A percentile compares a stretch with the other conserved stretches of the same genome.
Conservation (phyloP, 1,140 invertebrate genomes). For the Trichonephila inaurata region DNA sequence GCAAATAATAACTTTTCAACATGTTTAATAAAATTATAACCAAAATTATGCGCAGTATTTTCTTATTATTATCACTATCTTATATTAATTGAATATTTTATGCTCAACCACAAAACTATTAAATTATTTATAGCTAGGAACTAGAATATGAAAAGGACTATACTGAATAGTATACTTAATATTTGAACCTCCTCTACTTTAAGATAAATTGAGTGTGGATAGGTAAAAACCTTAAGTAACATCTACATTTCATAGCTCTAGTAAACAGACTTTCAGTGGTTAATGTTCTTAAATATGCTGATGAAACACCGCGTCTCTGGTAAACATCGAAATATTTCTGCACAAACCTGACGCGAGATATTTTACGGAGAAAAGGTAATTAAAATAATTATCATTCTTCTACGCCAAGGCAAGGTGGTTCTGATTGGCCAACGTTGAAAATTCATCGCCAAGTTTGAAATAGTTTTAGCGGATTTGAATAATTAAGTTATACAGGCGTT, state of each 20-base stretch:
- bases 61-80: no score
- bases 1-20: no score
- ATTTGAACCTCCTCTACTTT: background rate
- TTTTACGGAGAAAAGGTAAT: background rate
- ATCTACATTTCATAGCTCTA: background rate
- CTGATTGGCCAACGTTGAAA: slow-evolving; percentile 26
- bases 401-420: background rate
- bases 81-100: no score
- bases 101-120: no score
- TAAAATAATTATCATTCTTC: slow-evolving; percentile 48
- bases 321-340: background rate
- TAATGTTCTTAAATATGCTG: background rate
- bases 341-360: background rate
- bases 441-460: slow-evolving; percentile 65
- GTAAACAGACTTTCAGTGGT: background rate
- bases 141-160: no score
- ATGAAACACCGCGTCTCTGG: background rate
- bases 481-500: slow-evolving; percentile 68
- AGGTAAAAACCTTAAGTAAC: background rate
- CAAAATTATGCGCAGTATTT: no score
- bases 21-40: no score
- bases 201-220: background rate
- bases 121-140: no score
- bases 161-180: background rate
- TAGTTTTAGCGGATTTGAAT: slow-evolving; percentile 74